Conservation (phyloP, 1,140 invertebrate genomes). For the Agrypnia vestita region DNA sequence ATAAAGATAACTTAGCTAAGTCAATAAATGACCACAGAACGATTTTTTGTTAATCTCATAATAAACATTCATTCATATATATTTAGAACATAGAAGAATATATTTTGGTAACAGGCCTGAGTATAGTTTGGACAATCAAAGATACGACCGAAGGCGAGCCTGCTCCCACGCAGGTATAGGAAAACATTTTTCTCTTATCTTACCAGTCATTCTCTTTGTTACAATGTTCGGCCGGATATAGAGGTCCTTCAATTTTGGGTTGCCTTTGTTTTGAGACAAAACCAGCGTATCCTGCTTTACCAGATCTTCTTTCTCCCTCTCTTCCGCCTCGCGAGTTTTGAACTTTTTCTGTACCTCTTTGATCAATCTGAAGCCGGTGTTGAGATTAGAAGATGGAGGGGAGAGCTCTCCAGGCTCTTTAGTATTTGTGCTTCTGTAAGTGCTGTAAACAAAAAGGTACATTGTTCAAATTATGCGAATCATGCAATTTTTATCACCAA, state of each 20-base stretch:
- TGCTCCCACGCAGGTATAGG: neutral
- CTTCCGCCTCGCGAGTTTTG: constrained; percentile 98
- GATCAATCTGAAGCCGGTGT: constrained; percentile 96
- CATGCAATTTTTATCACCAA: no score
- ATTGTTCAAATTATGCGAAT: no score
- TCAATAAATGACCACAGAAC: no score
- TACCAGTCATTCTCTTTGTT: constrained; percentile 94
- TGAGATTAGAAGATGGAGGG: constrained; percentile 95
- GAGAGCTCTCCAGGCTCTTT: constrained; percentile 98
- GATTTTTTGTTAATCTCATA: no score
- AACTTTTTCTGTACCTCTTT: constrained; percentile 99
- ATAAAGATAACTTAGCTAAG: no score
- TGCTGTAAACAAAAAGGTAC: constrained; percentile 75
- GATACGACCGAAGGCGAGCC: no score
- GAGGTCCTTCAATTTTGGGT: constrained; percentile 98
- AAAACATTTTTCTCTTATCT: constrained; percentile 54
- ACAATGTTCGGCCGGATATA: constrained; percentile 99
- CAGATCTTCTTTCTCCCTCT: constrained; percentile 97
- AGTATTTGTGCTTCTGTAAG: constrained; percentile 97
- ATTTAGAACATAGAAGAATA: no score
- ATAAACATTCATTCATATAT: no score
- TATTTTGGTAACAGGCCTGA: no score
- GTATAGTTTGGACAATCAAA: no score
- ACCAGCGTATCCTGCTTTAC: constrained; percentile 99
- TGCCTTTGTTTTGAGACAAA: constrained; percentile 95